Evolutionary conservation across 2,888 invertebrate genomes (phyloP).

Genomic region (Andrena hattorfiana): DNA sequence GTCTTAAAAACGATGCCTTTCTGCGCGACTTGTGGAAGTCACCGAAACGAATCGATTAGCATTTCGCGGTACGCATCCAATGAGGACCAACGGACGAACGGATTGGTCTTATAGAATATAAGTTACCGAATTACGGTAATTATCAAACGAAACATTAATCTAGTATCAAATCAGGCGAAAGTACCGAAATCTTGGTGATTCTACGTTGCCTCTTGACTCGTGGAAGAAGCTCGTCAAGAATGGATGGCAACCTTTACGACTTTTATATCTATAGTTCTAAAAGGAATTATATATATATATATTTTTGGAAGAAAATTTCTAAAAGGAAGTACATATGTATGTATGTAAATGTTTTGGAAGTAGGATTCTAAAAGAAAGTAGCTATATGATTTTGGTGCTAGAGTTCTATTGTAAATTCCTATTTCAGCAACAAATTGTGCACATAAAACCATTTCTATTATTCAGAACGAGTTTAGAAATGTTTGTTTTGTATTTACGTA

Average conservation of each 20-base stretch:
- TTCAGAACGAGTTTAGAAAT: not conserved
- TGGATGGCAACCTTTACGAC: not conserved
- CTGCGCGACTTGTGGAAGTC: conserved; percentile 24
- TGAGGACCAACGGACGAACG: conserved; percentile 52
- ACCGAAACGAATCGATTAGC: conserved; percentile 37
- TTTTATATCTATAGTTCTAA: not conserved
- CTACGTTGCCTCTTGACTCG: not conserved
- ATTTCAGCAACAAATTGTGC: no score
- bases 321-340: no score
- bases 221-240: not conserved
- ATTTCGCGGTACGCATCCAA: conserved; percentile 45
- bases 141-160: not conserved
- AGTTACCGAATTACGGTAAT: not conserved
- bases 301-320: no score
- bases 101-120: conserved; percentile 19
- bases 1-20: conserved; percentile 77
- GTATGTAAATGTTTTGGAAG: no score
- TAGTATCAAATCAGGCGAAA: not conserved
- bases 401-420: no score
- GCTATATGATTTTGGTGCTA: no score
- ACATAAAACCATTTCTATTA: no score
- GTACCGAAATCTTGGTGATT: not conserved
- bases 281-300: no score
- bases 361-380: no score
- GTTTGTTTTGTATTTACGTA: not conserved